Evolutionary conservation across 2,797 vertebrate genomes (phyloP).

Genomic region (Dendrocincla fuliginosa): DNA sequence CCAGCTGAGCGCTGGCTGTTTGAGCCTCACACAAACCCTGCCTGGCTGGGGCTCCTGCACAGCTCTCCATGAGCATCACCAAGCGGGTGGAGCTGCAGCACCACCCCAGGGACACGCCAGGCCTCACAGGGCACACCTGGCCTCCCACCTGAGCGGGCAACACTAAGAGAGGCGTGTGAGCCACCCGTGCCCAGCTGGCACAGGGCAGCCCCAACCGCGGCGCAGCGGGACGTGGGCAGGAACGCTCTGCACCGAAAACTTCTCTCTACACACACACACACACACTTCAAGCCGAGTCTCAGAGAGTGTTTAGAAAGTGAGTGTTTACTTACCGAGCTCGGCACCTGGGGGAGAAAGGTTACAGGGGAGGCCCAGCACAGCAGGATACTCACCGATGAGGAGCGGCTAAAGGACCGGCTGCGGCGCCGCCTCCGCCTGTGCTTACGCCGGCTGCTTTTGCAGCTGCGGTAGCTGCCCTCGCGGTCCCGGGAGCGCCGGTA

Average conservation of each 20-base stretch:
- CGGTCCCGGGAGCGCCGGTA: conserved; percentile 83
- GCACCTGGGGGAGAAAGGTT: conserved; percentile 60
- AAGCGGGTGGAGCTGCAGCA: background rate
- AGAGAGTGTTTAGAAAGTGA: conserved; percentile 25
- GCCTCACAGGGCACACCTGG: background rate
- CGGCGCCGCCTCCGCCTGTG: conserved; percentile 94
- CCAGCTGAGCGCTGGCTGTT: background rate
- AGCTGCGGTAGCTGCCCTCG: conserved; percentile 83
- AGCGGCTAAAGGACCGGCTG: conserved; percentile 97
- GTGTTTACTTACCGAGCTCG: conserved; percentile 52
- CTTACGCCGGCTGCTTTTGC: conserved; percentile 96
- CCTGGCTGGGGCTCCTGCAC: background rate
- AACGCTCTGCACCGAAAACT: background rate
- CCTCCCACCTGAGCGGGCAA: background rate
- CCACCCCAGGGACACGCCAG: background rate
- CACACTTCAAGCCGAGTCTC: background rate
- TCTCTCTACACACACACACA: background rate
- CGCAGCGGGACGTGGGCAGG: background rate
- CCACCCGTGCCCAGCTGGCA: background rate
- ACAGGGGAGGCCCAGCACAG: conserved; percentile 70
- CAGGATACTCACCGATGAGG: conserved; percentile 96
- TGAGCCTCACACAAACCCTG: background rate
- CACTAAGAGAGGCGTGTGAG: background rate
- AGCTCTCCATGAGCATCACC: background rate
- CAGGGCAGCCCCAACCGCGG: background rate